Percentiles rank a stretch among this genome's conserved stretches.
Evolutionary conservation across 2,888 invertebrate species (phyloP).

Genomic region (Lathronympha strigana): DNA sequence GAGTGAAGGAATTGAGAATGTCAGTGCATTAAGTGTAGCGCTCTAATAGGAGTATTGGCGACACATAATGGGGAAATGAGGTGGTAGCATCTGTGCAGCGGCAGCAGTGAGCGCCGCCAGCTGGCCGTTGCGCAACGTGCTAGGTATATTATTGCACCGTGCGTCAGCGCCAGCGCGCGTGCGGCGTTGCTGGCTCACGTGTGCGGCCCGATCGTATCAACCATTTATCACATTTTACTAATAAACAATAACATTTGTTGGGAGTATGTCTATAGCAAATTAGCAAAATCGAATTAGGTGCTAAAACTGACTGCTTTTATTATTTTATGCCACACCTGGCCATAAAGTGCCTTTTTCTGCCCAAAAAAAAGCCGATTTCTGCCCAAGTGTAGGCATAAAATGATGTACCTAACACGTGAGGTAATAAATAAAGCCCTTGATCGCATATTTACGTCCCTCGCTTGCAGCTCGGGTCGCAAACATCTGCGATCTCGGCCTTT

Average conservation of each 20-base stretch:
- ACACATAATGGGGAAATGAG: slow-evolving; percentile 53
- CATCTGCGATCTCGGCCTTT: too few species aligned
- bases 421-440: too few species aligned
- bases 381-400: too few species aligned
- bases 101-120: slow-evolving; percentile 56
- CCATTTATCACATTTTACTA: slow-evolving; percentile 27
- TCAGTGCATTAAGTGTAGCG: background rate
- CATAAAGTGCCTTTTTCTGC: too few species aligned
- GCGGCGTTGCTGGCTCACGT: slow-evolving; percentile 52
- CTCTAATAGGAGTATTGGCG: slow-evolving; percentile 6
- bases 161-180: slow-evolving; percentile 53
- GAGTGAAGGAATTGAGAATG: background rate
- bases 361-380: too few species aligned
- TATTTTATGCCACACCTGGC: too few species aligned
- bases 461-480: too few species aligned
- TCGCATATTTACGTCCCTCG: too few species aligned
- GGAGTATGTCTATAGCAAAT: background rate
- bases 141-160: slow-evolving; percentile 62
- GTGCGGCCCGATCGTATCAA: slow-evolving; percentile 44
- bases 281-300: background rate
- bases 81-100: slow-evolving; percentile 51
- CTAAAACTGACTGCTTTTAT: background rate
- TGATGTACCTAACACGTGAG: too few species aligned
- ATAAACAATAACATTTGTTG: slow-evolving; percentile 22
- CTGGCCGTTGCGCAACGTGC: slow-evolving; percentile 68